phyloP scores from a whole-genome alignment of 1,140 invertebrate species.

The Bombyx mandarina region DNA sequence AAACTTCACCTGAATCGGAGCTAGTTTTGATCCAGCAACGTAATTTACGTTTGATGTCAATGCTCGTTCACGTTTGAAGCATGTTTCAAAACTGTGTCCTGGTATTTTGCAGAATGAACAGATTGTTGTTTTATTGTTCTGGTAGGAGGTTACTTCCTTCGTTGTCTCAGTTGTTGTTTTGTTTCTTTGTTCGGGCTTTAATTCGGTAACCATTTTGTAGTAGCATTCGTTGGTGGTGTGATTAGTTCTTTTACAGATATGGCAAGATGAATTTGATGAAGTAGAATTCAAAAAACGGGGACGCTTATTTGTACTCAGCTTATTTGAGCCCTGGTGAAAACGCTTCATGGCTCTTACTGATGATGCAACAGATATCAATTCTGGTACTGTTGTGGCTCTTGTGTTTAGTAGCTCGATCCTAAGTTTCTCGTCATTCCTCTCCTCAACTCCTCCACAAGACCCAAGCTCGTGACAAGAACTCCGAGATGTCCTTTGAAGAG shows the following conservation, averaged over 20 bases:
- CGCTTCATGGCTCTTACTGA: constrained; percentile 10
- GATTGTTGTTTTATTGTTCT: background rate
- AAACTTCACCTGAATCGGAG: constrained; percentile 2
- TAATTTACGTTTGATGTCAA: background rate
- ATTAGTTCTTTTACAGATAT: constrained; percentile 14
- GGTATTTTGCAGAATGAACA: constrained; percentile 8
- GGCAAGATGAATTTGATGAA: background rate
- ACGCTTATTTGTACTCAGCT: constrained; percentile 1
- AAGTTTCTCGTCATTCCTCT: constrained; percentile 16
- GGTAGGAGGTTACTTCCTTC: background rate
- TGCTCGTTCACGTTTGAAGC: constrained; percentile 5
- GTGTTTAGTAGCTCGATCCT: constrained; percentile 22
- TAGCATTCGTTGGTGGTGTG: too few relatives aligned
- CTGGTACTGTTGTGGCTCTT: constrained; percentile 19
- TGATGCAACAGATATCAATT: constrained; percentile 24
- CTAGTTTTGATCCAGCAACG: background rate
- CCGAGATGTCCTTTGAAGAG: too few relatives aligned
- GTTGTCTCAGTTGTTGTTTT: background rate
- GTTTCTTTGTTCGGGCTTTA: background rate
- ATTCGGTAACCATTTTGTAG: too few relatives aligned
- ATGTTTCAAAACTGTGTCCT: constrained; percentile 21
- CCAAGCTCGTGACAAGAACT: too few relatives aligned
- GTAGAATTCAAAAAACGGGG: background rate
- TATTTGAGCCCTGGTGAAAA: background rate
- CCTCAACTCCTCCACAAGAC: too few relatives aligned